phyloP scores from a whole-genome alignment of 2,113 vertebrate species.

The Pholis gunnellus region DNA sequence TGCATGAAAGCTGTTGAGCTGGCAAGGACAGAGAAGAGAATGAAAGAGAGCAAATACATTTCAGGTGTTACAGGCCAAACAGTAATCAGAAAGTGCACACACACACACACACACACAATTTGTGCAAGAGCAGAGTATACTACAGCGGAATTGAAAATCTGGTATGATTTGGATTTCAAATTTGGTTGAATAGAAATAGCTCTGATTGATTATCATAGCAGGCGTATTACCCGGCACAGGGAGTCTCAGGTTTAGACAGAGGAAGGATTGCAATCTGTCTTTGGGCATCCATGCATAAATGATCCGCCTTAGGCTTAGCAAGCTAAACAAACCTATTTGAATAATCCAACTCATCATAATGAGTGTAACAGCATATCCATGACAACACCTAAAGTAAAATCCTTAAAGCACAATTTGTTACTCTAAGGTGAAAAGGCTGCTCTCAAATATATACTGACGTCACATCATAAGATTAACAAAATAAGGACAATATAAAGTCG shows the following conservation, averaged over 20 bases:
- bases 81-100: constrained; percentile 13
- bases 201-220: constrained; percentile 68
- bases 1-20: constrained; percentile 42
- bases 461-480: constrained; percentile 7
- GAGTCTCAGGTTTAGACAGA: constrained; percentile 60
- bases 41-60: constrained; percentile 47
- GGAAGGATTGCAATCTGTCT: constrained; percentile 64
- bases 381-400: constrained; percentile 48
- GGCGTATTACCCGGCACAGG: constrained; percentile 52
- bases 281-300: constrained; percentile 67
- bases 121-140: neutral
- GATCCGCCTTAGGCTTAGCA: constrained; percentile 61
- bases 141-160: constrained; percentile 16
- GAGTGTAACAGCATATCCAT: constrained; percentile 49
- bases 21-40: constrained; percentile 46
- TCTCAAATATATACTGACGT: constrained; percentile 27
- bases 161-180: constrained; percentile 48
- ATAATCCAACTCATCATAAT: constrained; percentile 72
- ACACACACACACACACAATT: neutral
- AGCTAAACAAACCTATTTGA: constrained; percentile 73
- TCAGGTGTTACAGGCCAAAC: constrained; percentile 47
- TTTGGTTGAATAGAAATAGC: constrained; percentile 26
- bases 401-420: constrained; percentile 23
- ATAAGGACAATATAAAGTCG: neutral
- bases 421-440: constrained; percentile 20